Base-by-base conservation (phyloP, 2,888 invertebrate genomes). In the Acronicta aceris region DNA sequence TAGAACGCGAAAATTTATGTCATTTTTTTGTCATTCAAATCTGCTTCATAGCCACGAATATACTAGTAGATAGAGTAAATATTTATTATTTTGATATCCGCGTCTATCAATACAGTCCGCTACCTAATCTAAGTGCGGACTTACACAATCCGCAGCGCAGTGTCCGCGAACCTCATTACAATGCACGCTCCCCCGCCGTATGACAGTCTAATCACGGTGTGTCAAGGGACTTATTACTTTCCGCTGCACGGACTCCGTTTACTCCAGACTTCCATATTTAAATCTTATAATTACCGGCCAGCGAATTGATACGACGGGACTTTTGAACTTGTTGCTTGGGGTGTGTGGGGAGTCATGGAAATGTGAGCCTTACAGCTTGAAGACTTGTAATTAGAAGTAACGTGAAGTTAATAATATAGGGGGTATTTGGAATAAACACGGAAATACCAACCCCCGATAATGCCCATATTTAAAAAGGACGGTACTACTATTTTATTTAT, bases 131-230 rank as follows among this genome's bases (percentile, higher is more conserved):
- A 58, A 76, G 73, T 76, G 71, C 73, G 63, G 60, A 76, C 75
- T 76, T 66, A 71, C 71, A 78, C 79, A 82, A 80, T 82, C 76
- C 77, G 71, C 78, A 71, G 67, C 71, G 69, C 76, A 69, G 41
- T 76, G 73, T 74, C 78, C 79, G 79, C 72, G 77, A 83, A 82
- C 78, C 79, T 82, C 85, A 88, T 88, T 87, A 89, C 87, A 87
- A 87, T 86, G 82, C 81, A 81, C 74, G 78, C 74, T 82, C 81
- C 81, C 79, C 74, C 79, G 75, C 67, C 77, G 84, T 83, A 83
- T 89, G 90, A 90, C 90, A 89, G 88, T 78, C 88, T 90, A 90
- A 92, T 90, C 89, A 91, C 82, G 76, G 81, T 79, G 76, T 84
- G 86, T 85, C 89, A 84, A 74, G 83, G 84, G 84, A 84, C 83